Evolutionary conservation across 2,888 invertebrate species (phyloP).

Genomic region (Phania funesta): DNA sequence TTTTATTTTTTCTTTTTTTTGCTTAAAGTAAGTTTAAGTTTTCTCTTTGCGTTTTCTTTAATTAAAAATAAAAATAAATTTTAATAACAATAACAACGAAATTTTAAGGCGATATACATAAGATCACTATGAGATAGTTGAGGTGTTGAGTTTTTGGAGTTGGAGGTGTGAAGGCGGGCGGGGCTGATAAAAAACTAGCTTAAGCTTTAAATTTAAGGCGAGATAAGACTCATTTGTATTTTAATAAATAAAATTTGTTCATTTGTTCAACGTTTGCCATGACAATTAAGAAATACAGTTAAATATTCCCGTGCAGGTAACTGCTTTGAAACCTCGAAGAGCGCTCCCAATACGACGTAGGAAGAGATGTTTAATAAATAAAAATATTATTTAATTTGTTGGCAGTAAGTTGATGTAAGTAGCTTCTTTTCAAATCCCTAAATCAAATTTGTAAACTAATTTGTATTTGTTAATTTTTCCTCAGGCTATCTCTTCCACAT

Average conservation of each 20-base stretch:
- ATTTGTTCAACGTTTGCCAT: slow-evolving; percentile 15
- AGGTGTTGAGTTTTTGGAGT: slow-evolving; percentile 28
- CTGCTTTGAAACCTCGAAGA: not conserved
- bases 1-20: not conserved
- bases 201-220: slow-evolving; percentile 39
- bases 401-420: slow-evolving; percentile 35
- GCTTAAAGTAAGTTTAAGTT: slow-evolving; percentile 4
- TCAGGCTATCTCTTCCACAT: slow-evolving; percentile 89
- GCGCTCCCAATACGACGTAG: not conserved
- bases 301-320: slow-evolving; percentile 15
- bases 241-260: too few relatives aligned
- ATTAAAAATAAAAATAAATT: slow-evolving; percentile 25
- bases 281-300: not conserved
- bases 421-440: slow-evolving; percentile 27
- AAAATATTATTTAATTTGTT: not conserved
- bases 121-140: slow-evolving; percentile 32
- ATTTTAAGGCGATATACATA: not conserved
- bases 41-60: too few relatives aligned
- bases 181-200: slow-evolving; percentile 14
- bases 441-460: slow-evolving; percentile 53
- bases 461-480: not conserved
- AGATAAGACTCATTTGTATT: slow-evolving; percentile 31
- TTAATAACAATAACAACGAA: slow-evolving; percentile 60
- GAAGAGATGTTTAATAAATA: not conserved
- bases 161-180: slow-evolving; percentile 30